phyloP scores from a whole-genome alignment of 2,797 vertebrate species.

The Dallia pectoralis region DNA sequence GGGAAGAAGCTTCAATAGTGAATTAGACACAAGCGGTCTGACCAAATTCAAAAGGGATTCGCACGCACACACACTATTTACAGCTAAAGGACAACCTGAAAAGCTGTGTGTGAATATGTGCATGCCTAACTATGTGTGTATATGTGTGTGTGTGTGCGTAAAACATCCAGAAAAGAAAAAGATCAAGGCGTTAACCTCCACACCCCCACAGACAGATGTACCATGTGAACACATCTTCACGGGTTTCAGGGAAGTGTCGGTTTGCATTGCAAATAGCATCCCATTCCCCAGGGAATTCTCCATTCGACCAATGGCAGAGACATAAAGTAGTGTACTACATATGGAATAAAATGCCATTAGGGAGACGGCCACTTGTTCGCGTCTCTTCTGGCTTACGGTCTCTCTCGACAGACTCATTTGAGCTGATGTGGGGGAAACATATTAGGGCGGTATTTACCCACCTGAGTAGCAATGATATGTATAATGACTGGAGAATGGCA shows the following conservation, averaged over 20 bases:
- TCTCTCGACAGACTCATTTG: not conserved
- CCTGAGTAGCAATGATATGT: not conserved
- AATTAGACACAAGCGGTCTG: not conserved
- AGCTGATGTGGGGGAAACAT: not conserved
- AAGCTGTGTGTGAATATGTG: not conserved
- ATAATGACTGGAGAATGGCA: not conserved
- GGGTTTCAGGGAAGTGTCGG: not conserved
- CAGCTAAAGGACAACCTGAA: constrained; percentile 1
- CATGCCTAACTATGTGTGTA: not conserved
- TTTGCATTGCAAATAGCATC: not conserved
- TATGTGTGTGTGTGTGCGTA: not conserved
- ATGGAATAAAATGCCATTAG: not conserved
- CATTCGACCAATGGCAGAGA: not conserved
- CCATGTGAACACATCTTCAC: not conserved
- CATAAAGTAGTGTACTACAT: not conserved
- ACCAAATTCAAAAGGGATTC: not conserved
- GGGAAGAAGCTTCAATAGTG: not conserved
- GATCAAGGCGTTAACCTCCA: not conserved
- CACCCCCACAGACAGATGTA: not conserved
- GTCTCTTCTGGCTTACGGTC: not conserved
- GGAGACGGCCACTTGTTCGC: not conserved
- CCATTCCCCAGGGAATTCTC: not conserved
- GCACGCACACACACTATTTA: not conserved
- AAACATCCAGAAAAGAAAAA: not conserved
- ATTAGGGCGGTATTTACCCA: not conserved